phyloP scores from a whole-genome alignment of 2,113 vertebrate species.

The Capra hircus region DNA sequence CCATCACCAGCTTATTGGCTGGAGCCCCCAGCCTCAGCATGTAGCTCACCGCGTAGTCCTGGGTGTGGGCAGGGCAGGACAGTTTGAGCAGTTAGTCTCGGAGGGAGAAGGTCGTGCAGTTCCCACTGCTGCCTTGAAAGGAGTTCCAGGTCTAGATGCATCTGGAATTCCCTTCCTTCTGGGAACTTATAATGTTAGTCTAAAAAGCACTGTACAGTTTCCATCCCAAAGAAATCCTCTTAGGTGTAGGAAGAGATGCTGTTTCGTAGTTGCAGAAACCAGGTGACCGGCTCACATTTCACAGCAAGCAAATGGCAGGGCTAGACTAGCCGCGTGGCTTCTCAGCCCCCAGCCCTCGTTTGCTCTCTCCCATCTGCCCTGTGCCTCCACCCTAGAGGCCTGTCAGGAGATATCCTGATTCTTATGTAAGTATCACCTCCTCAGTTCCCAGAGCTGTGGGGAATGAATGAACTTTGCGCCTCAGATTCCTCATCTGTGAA shows the following conservation, averaged over 20 bases:
- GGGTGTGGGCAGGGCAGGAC: not conserved
- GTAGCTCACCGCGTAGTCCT: slow-evolving; percentile 80
- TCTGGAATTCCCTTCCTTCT: not conserved
- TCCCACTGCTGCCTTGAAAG: not conserved
- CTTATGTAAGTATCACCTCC: not conserved
- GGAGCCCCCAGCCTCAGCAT: slow-evolving; percentile 76
- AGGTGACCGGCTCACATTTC: not conserved
- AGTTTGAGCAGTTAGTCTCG: not conserved
- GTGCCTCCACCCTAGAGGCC: not conserved
- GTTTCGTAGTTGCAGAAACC: not conserved
- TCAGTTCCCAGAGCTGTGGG: not conserved
- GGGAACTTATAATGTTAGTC: not conserved
- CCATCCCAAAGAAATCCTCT: not conserved
- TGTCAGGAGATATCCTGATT: not conserved
- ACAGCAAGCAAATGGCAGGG: not conserved
- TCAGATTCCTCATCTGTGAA: not conserved
- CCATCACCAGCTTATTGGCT: slow-evolving; percentile 81
- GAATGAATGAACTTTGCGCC: not conserved
- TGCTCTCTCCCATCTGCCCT: not conserved
- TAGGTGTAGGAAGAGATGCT: not conserved
- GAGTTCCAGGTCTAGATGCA: fast-evolving
- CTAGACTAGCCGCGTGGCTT: not conserved
- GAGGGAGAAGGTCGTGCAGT: fast-evolving
- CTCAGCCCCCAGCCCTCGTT: not conserved
- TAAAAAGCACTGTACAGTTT: not conserved